Evolutionary conservation across 2,797 vertebrate genomes (phyloP), one percentile per base, ranked within the genome.

Genomic region (Thalassophryne amazonica): DNA sequence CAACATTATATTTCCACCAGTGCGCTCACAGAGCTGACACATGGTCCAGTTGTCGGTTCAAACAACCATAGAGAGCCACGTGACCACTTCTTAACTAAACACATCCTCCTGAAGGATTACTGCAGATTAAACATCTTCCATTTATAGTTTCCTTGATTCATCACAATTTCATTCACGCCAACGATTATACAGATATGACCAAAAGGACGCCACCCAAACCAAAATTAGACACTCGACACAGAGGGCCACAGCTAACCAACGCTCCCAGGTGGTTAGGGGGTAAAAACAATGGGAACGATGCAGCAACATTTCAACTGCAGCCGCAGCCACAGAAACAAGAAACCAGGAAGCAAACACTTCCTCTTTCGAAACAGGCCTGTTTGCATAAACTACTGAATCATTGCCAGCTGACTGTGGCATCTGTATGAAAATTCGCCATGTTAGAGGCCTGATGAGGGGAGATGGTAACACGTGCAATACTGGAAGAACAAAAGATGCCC

Each of bases 281-380:
- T n/a, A n/a, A n/a, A n/a, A n/a, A 29, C 34, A 32, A 37, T 7
- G 20, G 37, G 31, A 60, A 35, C 7, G 25, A 49, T n/a, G 25
- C 7, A 3, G 30, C 25, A 56, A 27, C 35, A 16, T 40, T 30
- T 65, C 14, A 35, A 32, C 23, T 33, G 36, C 45, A 63, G 54
- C 29, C 21, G 10, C 46, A 31, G 56, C 60, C 18, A 59, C 52
- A 69, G 61, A 49, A 76, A 73, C 63, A 48, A 52, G 51, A 66
- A 68, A n/a, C 72, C 38, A 62, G 70, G 76, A 76, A 84, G 84
- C 75, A 29, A 50, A 56, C 68, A 67, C 72, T 84, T 84, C 83
- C 81, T 81, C 65, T 73, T 79, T 74, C 8, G 27, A 7, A 24
- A 12, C 13, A 23, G 25, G 41, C 16, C 43, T 24, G 21, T 37